Conservation (phyloP, 2,113 vertebrate genomes). For the Pygoscelis adeliae region DNA sequence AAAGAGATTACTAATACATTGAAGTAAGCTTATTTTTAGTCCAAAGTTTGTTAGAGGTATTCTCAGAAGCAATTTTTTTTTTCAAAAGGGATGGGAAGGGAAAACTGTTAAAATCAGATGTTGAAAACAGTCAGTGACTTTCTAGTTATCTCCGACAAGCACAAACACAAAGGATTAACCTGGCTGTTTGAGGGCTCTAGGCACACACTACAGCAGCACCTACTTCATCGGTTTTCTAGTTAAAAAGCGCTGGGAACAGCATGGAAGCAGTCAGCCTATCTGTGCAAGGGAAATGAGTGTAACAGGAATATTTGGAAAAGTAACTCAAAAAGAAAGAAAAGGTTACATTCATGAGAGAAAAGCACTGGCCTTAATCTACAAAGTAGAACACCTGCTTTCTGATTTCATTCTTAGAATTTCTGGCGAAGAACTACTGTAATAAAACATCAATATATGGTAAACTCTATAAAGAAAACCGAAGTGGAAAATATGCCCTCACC, state of each 20-base stretch:
- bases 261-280: not conserved
- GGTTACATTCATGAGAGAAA: not conserved
- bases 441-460: not conserved
- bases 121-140: not conserved
- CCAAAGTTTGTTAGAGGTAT: not conserved
- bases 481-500: slow-evolving; percentile 30
- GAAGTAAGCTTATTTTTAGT: not conserved
- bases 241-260: not conserved
- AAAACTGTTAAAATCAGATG: not conserved
- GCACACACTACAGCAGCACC: not conserved
- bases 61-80: not conserved
- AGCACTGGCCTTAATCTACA: not conserved
- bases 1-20: not conserved
- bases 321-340: not conserved
- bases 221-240: not conserved
- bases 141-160: not conserved
- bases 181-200: not conserved
- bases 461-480: not conserved
- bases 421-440: not conserved
- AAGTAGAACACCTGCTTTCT: not conserved
- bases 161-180: not conserved
- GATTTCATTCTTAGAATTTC: not conserved
- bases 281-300: not conserved
- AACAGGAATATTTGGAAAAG: not conserved
- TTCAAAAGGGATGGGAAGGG: not conserved